These are phyloP conservation scores for Drosophila oshimai DNA, from an alignment of 1,140 invertebrate species.

Conservation along the genomic window DNA sequence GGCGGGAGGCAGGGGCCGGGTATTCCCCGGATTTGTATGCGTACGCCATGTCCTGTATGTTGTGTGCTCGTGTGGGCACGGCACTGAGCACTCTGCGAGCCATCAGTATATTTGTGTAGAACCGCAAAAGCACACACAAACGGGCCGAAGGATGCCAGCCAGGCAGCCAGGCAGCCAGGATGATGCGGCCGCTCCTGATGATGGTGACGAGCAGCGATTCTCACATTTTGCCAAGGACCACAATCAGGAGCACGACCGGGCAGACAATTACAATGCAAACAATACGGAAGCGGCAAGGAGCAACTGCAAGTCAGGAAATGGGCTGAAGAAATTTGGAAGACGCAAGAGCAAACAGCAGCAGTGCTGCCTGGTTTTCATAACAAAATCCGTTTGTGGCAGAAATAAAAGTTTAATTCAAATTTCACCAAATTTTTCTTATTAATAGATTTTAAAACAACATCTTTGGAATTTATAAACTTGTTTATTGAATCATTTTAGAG, in stretches of 20 bases:
- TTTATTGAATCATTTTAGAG: too few relatives aligned
- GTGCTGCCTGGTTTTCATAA: conserved; percentile 10
- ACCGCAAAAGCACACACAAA: conserved; percentile 65
- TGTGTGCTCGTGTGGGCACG: conserved; percentile 9
- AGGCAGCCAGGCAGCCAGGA: conserved; percentile 19
- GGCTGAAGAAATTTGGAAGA: conserved; percentile 46
- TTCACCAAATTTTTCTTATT: too few relatives aligned
- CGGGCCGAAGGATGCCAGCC: conserved; percentile 28
- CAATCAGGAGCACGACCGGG: conserved; percentile 9
- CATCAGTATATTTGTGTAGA: conserved; percentile 76
- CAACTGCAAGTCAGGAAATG: conserved; percentile 54
- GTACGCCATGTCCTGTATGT: conserved; percentile 37
- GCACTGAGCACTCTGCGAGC: conserved; percentile 33
- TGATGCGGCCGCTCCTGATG: neutral
- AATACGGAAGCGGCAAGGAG: conserved; percentile 49
- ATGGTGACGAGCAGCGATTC: conserved; percentile 17
- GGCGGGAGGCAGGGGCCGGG: neutral
- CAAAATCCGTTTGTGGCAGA: conserved; percentile 1
- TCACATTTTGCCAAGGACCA: conserved; percentile 48
- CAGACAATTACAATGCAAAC: conserved; percentile 74
- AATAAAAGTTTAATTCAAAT: too few relatives aligned
- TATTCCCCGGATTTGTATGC: conserved; percentile 26
- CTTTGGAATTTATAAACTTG: too few relatives aligned
- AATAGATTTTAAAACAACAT: too few relatives aligned
- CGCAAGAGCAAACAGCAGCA: conserved; percentile 34